phyloP scores from a whole-genome alignment of 2,888 invertebrate species.

The Cyclophora albipunctata region DNA sequence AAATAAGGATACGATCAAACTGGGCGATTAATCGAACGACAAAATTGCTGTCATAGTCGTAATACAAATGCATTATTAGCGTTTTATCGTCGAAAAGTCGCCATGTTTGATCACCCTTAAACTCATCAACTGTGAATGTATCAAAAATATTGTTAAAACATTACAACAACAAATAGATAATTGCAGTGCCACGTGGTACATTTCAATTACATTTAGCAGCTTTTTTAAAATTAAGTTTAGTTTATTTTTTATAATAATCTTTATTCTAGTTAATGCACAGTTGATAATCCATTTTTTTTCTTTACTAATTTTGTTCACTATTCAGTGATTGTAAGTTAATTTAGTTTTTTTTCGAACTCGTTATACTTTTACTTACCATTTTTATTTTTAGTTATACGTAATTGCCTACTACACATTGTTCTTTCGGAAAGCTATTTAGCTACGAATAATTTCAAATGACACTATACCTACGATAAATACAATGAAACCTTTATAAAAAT shows the following conservation, averaged over 20 bases:
- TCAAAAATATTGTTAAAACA: too few relatives aligned
- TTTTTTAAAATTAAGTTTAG: slow-evolving; percentile 52
- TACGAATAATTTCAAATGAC: slow-evolving; percentile 65
- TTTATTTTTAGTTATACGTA: slow-evolving; percentile 50
- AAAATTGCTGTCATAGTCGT: too few relatives aligned
- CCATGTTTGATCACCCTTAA: too few relatives aligned
- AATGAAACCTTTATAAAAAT: slow-evolving; percentile 71
- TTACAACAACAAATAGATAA: slow-evolving; percentile 10
- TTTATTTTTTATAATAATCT: slow-evolving; percentile 55
- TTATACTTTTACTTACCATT: slow-evolving; percentile 31
- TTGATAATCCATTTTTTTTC: slow-evolving; percentile 43
- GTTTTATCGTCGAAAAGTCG: too few relatives aligned
- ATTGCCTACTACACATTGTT: slow-evolving; percentile 70
- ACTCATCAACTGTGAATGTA: too few relatives aligned
- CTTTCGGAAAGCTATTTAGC: slow-evolving; percentile 58
- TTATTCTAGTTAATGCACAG: slow-evolving; percentile 63
- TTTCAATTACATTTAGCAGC: slow-evolving; percentile 62
- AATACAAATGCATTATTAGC: too few relatives aligned
- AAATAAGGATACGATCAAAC: too few relatives aligned
- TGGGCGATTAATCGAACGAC: too few relatives aligned
- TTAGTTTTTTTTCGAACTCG: slow-evolving; percentile 20
- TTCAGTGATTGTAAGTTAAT: slow-evolving; percentile 29
- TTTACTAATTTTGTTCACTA: slow-evolving; percentile 38
- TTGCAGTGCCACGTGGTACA: slow-evolving; percentile 33
- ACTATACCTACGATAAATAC: slow-evolving; percentile 70